Base-by-base conservation (phyloP, 2,888 invertebrate species). In the Suillia variegata region DNA sequence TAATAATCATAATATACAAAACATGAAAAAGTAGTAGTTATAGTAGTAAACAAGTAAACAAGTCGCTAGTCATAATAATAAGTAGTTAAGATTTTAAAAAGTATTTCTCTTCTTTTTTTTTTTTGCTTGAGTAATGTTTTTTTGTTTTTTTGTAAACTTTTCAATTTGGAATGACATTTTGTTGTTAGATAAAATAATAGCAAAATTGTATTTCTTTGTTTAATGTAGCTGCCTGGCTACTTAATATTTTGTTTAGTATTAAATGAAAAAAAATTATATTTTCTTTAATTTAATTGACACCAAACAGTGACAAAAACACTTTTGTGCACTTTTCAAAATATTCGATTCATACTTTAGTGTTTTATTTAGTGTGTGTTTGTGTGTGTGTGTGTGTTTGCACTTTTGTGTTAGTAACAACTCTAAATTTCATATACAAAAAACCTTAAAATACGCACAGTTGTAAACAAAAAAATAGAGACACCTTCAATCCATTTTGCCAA, bases 281-380 rank as follows among this genome's bases (percentile, higher is more conserved):
- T n/a, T n/a, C n/a, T n/a, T n/a, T n/a, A n/a, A n/a, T 45, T 45
- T 20, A 45, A 45, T 45, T 45, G 45, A 45, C 45, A 20, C 45
- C 18, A 18, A 13, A 45, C 45, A 45, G 3, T 20, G 45, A 17
- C 18, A 18, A 45, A 17, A 13, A 45, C n/a, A n/a, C n/a, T 18
- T 45, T 45, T 45, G 45, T 45, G 20, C 45, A 45, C 13, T 17
- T 45, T 4, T 3, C 4, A 45, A 45, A 45, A 45, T 45, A 38
- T 38, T 38, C 38, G 38, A 38, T 38, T 38, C 8, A 17, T 18
- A 17, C 20, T 45, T 20, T 20, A n/a, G 38, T 13, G n/a, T 45
- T 13, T 38, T 38, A 17, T 17, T 5, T 45, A 20, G 4, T 45
- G 45, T 18, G 20, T 45, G 20, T 45, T 17, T 17, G 6, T 4